Conservation (phyloP, 2,113 vertebrate species). For the Oreochromis tanganicae region DNA sequence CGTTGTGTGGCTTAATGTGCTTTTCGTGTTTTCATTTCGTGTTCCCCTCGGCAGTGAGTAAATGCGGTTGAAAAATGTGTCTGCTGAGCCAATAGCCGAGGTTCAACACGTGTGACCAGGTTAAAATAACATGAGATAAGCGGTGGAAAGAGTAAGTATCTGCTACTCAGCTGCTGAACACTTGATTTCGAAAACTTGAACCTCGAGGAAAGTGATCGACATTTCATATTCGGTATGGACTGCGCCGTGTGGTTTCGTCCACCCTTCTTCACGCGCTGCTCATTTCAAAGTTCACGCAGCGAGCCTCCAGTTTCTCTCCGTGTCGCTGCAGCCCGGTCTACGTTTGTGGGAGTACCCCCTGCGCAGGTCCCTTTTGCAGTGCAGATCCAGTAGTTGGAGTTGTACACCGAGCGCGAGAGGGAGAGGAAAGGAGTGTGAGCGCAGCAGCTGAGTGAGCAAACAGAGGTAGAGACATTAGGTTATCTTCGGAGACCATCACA, state of each 20-base stretch:
- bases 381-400: constrained; percentile 75
- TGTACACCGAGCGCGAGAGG: constrained; percentile 29
- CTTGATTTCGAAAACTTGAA: not conserved
- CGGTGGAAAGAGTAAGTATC: constrained; percentile 5
- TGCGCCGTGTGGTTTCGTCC: not conserved
- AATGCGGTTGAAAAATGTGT: constrained; percentile 22
- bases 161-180: constrained; percentile 19
- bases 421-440: constrained; percentile 22
- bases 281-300: not conserved
- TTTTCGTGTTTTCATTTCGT: not conserved
- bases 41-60: not conserved
- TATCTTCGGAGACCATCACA: constrained; percentile 56
- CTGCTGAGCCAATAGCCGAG: constrained; percentile 16
- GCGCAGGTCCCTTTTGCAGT: constrained; percentile 66
- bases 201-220: not conserved
- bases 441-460: constrained; percentile 55
- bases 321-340: constrained; percentile 50
- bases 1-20: not conserved
- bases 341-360: constrained; percentile 72
- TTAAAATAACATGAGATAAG: constrained; percentile 61
- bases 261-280: not conserved
- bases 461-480: constrained; percentile 60
- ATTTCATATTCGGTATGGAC: not conserved
- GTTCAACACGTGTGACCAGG: constrained; percentile 62
- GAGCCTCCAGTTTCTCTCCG: not conserved